Conservation (phyloP, 1,140 invertebrate genomes). For the Ceratoteleas bidentatus region DNA sequence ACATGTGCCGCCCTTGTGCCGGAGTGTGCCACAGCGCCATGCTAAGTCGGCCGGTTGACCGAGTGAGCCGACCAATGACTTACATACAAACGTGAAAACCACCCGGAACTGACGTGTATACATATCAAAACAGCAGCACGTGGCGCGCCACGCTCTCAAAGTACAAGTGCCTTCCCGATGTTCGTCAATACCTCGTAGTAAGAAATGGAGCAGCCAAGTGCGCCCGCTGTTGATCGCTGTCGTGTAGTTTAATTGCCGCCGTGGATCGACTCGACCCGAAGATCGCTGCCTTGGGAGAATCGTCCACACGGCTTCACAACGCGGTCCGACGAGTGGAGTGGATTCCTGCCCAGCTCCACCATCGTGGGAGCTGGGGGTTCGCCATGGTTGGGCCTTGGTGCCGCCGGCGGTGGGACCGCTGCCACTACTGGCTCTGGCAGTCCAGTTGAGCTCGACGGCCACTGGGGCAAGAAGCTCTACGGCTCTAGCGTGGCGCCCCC, state of each 20-base stretch:
- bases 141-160: constrained; percentile 21
- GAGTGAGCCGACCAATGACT: constrained; percentile 18
- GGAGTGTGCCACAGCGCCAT: not conserved
- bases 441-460: constrained; percentile 79
- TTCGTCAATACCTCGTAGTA: constrained; percentile 41
- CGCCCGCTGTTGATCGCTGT: not conserved
- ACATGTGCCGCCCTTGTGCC: no score
- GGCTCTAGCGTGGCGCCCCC: constrained; percentile 79
- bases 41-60: constrained; percentile 4
- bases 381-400: constrained; percentile 79
- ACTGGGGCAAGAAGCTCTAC: constrained; percentile 80
- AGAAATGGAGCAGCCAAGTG: constrained; percentile 32
- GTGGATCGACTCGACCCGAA: not conserved
- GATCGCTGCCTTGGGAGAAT: constrained; percentile 72
- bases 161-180: constrained; percentile 40
- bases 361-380: constrained; percentile 81
- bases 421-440: constrained; percentile 73
- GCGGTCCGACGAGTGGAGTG: constrained; percentile 81
- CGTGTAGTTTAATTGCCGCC: not conserved
- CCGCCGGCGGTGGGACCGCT: constrained; percentile 73
- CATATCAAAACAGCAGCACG: constrained; percentile 33
- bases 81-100: constrained; percentile 40
- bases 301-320: constrained; percentile 79
- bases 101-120: constrained; percentile 16
- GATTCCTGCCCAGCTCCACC: constrained; percentile 81